Base-by-base conservation (phyloP, 1,140 invertebrate species). In the Saccostrea glomerata region DNA sequence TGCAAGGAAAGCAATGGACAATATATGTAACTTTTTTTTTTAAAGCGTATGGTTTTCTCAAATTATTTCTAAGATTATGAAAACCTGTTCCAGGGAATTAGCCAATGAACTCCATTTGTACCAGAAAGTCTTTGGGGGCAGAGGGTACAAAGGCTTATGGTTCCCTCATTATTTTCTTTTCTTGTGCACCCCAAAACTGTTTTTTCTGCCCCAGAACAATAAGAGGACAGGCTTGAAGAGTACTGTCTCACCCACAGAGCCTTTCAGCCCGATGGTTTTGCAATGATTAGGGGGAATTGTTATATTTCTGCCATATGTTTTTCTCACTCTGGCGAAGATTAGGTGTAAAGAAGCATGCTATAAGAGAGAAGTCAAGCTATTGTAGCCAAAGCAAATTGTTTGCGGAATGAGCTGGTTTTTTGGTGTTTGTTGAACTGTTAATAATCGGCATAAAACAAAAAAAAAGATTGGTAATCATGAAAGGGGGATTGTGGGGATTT, bases 61-160 rank as follows among this genome's bases (percentile, higher is more conserved):
- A 60, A 60, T 60, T 20, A 20, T 63, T 63, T 63, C 58, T 20
- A 3, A 63, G 58, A 63, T 63, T 63, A 17, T 63, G 58, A 63
- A 63, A 63, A 63, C 58, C 58, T 63, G 58, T 63, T 63, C 15
- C 58, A 36, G 30, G 70, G 70, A 77, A 30, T 77, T 77, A 87
- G 86, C 86, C 86, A 87, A 87, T 87, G 86, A 87, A 87, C 86
- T 87, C 56, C 20, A 66, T 84, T 40, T 63, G 86, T 56, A 87
- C 86, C 82, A 60, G 40, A 66, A 63, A 66, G 82, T 82, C 70
- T 56, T 56, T 17, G 40, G 30, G 82, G 86, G 77, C 86, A 87
- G 58, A 82, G 58, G 86, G 82, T 82, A 82, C 70, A 77, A 77
- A 25, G 30, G 25, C 23, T 77, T 77, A 77, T 17, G 70, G 70